Evolutionary conservation across 2,113 vertebrate species (phyloP), one percentile per base, ranked within the genome.

Genomic region (Balaeniceps rex): DNA sequence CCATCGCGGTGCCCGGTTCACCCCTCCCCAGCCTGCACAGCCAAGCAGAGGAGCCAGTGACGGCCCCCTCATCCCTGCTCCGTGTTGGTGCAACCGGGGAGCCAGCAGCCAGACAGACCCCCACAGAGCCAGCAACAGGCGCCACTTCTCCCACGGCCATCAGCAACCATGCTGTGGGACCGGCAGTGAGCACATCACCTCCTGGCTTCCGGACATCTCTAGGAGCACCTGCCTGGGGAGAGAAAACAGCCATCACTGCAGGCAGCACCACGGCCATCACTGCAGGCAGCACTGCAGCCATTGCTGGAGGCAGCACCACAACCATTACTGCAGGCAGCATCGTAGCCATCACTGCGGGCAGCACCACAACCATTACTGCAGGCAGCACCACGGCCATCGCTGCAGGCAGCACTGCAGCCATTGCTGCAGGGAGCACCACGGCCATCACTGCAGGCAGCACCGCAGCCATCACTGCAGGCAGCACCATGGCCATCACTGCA

Each of bases 171-270:
- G 5, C 11, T 4, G 2, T 3, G 28, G 60, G 33, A 49, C 84
- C 34, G 36, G n/a, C 51, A 78, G 49, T 0, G 0, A 81, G 24
- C 55, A n/a, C 0, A 0, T 65, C 87, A 28, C 9, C 64, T 65
- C 36, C 46, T 2, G 3, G 40, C 25, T 19, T 74, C 38, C 11
- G 7, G 64, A 74, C 22, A 7, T 34, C 46, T 21, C 46, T 11
- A n/a, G 60, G 31, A 8, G 1, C 24, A 70, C 14, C 64, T 57
- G 26, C 4, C 9, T 36, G 9, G 58, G 38, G 6, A 5, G 31
- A 89, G 40, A 70, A 69, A 72, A 68, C 26, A 83, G 40, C 38
- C 7, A 4, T 14, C 6, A 0, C 31, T 22, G 6, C 34, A 24
- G 46, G 44, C 3, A 75, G 14, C 29, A 72, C 19, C 7, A 6